A percentile compares a stretch with the other conserved stretches of the same genome.
phyloP scores from a whole-genome alignment of 2,888 invertebrate genomes.

The Tachina lurida region DNA sequence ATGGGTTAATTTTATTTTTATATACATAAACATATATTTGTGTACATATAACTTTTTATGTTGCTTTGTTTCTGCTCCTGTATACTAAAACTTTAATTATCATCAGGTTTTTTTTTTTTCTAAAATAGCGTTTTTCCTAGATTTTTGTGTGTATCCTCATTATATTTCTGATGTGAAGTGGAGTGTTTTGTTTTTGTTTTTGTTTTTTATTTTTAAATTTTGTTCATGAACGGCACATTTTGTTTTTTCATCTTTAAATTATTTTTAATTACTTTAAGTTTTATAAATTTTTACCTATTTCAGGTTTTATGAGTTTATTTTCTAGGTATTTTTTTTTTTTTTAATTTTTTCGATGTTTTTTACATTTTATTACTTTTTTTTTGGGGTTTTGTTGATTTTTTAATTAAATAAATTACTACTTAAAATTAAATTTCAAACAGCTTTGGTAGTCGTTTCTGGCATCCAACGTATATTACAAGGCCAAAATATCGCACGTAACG shows the following conservation, averaged over 20 bases:
- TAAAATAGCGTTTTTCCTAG: conserved; percentile 25
- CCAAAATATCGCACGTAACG: conserved; percentile 83
- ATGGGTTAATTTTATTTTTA: conserved; percentile 14
- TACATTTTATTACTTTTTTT: conserved; percentile 69
- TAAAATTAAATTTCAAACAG: conserved; percentile 81
- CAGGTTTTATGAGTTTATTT: conserved; percentile 72
- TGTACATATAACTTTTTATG: conserved; percentile 34
- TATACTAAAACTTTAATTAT: conserved; percentile 17
- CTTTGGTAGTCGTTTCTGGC: conserved; percentile 83
- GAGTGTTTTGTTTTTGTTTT: conserved; percentile 52
- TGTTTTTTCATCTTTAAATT: conserved; percentile 57
- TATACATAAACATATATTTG: conserved; percentile 27
- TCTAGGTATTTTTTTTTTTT: conserved; percentile 53
- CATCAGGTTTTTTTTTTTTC: conserved; percentile 6
- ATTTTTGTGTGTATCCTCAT: conserved; percentile 40
- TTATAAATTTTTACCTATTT: conserved; percentile 69
- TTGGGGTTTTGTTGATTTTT: conserved; percentile 67
- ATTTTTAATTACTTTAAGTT: conserved; percentile 52
- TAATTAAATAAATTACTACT: conserved; percentile 75
- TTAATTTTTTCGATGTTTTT: conserved; percentile 70
- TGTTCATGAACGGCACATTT: conserved; percentile 72
- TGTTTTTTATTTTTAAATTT: not conserved
- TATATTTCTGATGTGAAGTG: conserved; percentile 47
- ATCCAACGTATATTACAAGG: conserved; percentile 83
- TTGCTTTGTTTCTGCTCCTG: conserved; percentile 34